phyloP scores from a whole-genome alignment of 2,113 vertebrate species.

The Rynchops niger region DNA sequence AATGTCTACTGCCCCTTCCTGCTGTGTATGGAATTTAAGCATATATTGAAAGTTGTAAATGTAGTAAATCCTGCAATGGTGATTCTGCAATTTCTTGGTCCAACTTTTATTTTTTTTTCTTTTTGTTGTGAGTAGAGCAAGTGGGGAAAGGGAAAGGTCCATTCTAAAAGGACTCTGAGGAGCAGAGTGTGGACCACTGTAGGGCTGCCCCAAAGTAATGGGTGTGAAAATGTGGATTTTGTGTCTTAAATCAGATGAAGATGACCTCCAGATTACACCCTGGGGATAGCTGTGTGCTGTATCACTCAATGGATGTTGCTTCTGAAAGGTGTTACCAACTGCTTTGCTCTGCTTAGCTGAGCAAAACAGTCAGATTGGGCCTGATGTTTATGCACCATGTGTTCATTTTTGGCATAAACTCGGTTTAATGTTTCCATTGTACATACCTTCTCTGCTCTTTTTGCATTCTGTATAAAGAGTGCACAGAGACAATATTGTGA shows the following conservation, averaged over 20 bases:
- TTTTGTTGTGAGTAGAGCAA: not conserved
- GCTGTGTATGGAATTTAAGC: not conserved
- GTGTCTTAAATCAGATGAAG: not conserved
- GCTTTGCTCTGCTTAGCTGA: conserved; percentile 1
- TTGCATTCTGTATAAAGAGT: not conserved
- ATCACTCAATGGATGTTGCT: not conserved
- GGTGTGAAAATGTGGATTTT: not conserved
- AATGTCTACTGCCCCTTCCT: not conserved
- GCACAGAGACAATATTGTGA: not conserved
- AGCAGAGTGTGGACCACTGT: not conserved
- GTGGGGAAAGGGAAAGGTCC: not conserved
- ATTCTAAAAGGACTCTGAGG: not conserved
- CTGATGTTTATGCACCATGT: not conserved
- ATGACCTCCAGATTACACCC: not conserved
- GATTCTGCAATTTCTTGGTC: not conserved
- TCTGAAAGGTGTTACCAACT: not conserved
- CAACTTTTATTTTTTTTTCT: not conserved
- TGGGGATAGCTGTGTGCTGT: not conserved
- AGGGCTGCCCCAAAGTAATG: not conserved
- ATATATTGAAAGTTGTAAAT: not conserved
- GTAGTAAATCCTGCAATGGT: not conserved
- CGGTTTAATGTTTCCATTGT: not conserved
- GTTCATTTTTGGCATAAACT: conserved; percentile 11
- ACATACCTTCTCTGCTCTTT: not conserved
- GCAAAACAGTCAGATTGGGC: not conserved